Conservation (phyloP, 2,113 vertebrate genomes). For the Perca flavescens region DNA sequence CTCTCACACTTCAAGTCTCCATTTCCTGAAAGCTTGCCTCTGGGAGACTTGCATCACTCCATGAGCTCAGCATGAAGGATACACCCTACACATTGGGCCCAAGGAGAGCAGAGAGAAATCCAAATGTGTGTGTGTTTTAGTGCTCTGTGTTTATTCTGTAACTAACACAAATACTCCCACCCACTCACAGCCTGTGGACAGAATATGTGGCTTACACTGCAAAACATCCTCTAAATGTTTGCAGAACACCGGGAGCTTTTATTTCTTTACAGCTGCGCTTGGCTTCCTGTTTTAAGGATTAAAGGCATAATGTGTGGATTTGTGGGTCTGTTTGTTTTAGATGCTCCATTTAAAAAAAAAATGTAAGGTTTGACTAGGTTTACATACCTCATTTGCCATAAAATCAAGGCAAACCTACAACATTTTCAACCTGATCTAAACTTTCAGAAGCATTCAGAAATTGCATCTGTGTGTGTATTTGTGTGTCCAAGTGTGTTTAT, state of each 20-base stretch:
- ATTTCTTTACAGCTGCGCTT: constrained; percentile 23
- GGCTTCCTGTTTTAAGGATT: not conserved
- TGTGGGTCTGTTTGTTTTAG: constrained; percentile 8
- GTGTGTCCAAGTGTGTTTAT: constrained; percentile 2
- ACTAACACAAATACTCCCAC: constrained; percentile 79
- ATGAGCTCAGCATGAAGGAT: constrained; percentile 61
- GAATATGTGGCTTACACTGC: constrained; percentile 46
- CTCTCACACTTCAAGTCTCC: constrained; percentile 28
- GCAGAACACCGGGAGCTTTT: constrained; percentile 28
- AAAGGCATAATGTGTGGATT: constrained; percentile 16
- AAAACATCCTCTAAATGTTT: constrained; percentile 65
- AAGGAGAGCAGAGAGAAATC: constrained; percentile 38
- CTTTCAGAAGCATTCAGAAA: not conserved
- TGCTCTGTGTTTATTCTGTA: constrained; percentile 74
- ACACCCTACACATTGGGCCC: constrained; percentile 51
- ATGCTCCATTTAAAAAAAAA: constrained; percentile 12
- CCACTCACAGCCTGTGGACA: constrained; percentile 65
- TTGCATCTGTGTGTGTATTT: not conserved
- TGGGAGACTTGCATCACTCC: constrained; percentile 72
- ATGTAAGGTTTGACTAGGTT: constrained; percentile 1
- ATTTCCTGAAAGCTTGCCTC: constrained; percentile 48
- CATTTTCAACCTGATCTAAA: not conserved
- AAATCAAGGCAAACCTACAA: not conserved
- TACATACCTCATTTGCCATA: not conserved
- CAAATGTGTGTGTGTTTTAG: constrained; percentile 47